Conservation (phyloP, 2,797 vertebrate genomes). For the Tenualosa thibaudeaui region DNA sequence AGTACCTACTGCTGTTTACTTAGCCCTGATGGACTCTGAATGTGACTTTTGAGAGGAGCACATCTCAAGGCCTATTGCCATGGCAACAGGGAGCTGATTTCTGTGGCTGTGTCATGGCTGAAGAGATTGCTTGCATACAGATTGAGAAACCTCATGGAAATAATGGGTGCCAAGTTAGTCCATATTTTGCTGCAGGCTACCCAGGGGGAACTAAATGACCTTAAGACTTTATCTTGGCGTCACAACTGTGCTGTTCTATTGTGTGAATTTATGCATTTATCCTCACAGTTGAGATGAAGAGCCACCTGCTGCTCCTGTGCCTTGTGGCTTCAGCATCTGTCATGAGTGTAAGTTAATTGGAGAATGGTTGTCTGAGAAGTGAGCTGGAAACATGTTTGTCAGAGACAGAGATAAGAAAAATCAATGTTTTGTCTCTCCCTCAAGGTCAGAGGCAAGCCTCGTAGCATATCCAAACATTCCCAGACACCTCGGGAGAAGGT, state of each 20-base stretch:
- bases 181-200: conserved; percentile 27
- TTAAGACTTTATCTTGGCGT: not conserved
- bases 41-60: conserved; percentile 70
- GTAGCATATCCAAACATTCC: conserved; percentile 54
- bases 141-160: conserved; percentile 49
- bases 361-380: not conserved
- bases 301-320: conserved; percentile 60
- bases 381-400: not conserved
- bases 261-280: not conserved
- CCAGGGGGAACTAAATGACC: not conserved
- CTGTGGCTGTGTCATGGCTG: conserved; percentile 50
- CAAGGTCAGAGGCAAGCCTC: conserved; percentile 69
- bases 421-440: conserved; percentile 7
- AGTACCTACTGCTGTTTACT: conserved; percentile 76
- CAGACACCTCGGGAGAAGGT: conserved; percentile 66
- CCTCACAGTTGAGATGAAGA: conserved; percentile 67
- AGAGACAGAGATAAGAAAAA: not conserved
- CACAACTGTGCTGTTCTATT: not conserved
- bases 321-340: conserved; percentile 66
- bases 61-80: conserved; percentile 58
- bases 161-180: conserved; percentile 40
- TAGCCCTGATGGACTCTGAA: conserved; percentile 61
- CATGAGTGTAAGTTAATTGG: conserved; percentile 66
- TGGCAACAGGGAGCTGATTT: conserved; percentile 60
- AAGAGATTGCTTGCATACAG: conserved; percentile 57